Evolutionary conservation across 2,113 vertebrate species (phyloP).

Genomic region (Pungitius pungitius): DNA sequence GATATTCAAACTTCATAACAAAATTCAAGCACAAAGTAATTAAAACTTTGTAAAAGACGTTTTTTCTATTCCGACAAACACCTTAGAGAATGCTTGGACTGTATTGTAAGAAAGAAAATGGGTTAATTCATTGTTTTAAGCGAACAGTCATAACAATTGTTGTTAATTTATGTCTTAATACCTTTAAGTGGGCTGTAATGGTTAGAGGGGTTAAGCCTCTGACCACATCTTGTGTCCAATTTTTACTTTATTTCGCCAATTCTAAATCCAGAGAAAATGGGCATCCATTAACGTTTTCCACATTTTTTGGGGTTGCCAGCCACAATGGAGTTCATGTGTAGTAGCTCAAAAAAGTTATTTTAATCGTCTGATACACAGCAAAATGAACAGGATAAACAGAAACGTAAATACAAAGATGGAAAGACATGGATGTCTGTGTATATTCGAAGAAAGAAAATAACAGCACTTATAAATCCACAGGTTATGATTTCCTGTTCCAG

Average conservation of each 20-base stretch:
- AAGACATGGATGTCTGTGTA: no score
- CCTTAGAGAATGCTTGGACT: not conserved
- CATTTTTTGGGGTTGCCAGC: constrained; percentile 43
- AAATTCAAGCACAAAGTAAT: not conserved
- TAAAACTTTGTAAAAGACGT: not conserved
- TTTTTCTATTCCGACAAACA: constrained; percentile 21
- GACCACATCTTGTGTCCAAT: constrained; percentile 15
- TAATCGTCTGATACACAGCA: not conserved
- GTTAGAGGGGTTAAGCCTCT: constrained; percentile 34
- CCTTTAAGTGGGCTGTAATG: constrained; percentile 29
- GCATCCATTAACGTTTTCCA: constrained; percentile 40
- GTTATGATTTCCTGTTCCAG: constrained; percentile 35
- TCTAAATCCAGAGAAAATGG: constrained; percentile 48
- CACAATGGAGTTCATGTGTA: constrained; percentile 22
- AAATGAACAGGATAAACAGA: constrained; percentile 10
- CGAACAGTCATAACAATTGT: constrained; percentile 46
- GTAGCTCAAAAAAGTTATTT: constrained; percentile 20
- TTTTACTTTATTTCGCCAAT: constrained; percentile 29
- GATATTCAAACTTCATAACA: not conserved
- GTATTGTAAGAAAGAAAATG: constrained; percentile 3
- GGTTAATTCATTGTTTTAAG: constrained; percentile 5
- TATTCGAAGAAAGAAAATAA: no score
- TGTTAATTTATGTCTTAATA: constrained; percentile 41
- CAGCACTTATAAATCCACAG: no score
- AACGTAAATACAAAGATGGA: constrained; percentile 1